Percentiles rank a stretch among this genome's conserved stretches.
phyloP scores from a whole-genome alignment of 2,888 invertebrate species.

The Tiliacea aurago region DNA sequence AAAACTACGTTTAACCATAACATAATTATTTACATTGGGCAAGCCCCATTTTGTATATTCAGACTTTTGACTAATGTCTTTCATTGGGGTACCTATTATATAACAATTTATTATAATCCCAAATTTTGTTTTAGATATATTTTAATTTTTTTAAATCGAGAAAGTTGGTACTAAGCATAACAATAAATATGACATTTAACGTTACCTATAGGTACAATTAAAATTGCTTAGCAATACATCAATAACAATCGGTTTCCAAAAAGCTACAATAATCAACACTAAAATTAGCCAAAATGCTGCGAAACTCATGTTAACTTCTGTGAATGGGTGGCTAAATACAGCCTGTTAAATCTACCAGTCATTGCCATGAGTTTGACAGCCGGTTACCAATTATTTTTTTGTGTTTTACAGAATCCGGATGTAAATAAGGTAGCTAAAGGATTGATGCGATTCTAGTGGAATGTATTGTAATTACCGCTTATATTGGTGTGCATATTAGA shows the following conservation, averaged over 20 bases:
- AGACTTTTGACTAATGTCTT: conserved; percentile 75
- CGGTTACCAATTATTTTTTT: not conserved
- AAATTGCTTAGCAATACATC: conserved; percentile 20
- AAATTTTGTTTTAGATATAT: conserved; percentile 31
- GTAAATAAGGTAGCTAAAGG: conserved; percentile 12
- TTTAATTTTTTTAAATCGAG: conserved; percentile 26
- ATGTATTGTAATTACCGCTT: conserved; percentile 11
- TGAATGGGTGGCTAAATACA: not conserved
- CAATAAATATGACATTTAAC: conserved; percentile 33
- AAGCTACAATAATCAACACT: not conserved
- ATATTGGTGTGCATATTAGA: conserved; percentile 13
- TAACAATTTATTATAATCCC: conserved; percentile 44
- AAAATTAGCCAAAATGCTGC: conserved; percentile 6
- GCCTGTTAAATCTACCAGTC: not conserved
- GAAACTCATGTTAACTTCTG: not conserved
- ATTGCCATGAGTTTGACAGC: not conserved
- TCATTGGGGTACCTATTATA: conserved; percentile 64
- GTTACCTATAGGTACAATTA: conserved; percentile 28
- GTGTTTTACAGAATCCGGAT: conserved; percentile 5
- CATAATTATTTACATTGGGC: conserved; percentile 70
- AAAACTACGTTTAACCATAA: conserved; percentile 65
- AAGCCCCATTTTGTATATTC: conserved; percentile 72
- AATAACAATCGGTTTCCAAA: conserved; percentile 8
- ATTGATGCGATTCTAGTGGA: conserved; percentile 16
- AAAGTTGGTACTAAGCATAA: conserved; percentile 40